A percentile compares a stretch with the other conserved stretches of the same genome.
These are phyloP conservation scores for Leucophenga maculata DNA, from an alignment of 2,888 invertebrate genomes.

Conservation along the genomic window DNA sequence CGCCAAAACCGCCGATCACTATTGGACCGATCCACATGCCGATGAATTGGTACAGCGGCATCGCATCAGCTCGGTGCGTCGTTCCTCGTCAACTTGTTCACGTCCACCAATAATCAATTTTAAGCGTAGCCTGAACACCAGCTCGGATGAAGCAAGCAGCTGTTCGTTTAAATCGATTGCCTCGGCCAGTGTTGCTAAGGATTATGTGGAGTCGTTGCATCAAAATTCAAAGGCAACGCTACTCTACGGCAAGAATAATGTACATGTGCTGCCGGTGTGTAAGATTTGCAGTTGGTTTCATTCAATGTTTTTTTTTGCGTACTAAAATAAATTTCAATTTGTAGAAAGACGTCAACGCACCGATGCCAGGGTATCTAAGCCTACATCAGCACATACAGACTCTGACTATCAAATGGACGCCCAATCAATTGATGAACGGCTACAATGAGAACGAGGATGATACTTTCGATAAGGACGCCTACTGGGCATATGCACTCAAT, in stretches of 20 bases:
- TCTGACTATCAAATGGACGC: constrained; percentile 95
- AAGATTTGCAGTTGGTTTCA: constrained; percentile 13
- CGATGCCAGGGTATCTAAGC: constrained; percentile 92
- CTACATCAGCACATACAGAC: constrained; percentile 89
- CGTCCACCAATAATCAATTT: constrained; percentile 82
- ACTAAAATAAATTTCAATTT: background rate
- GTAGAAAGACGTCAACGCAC: constrained; percentile 84
- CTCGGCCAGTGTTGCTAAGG: constrained; percentile 79
- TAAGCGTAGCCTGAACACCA: constrained; percentile 81
- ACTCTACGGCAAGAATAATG: constrained; percentile 95
- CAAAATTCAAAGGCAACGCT: constrained; percentile 93
- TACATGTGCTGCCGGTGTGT: constrained; percentile 87
- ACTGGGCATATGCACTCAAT: constrained; percentile 94
- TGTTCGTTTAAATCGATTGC: constrained; percentile 68
- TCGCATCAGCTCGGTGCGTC: constrained; percentile 86
- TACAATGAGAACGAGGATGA: constrained; percentile 80
- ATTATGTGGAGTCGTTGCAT: constrained; percentile 95
- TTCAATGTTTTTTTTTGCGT: constrained; percentile 2
- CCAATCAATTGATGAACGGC: constrained; percentile 96
- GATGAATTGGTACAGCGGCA: constrained; percentile 84
- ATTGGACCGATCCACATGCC: constrained; percentile 95
- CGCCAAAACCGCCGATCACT: constrained; percentile 90
- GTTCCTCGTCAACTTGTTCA: constrained; percentile 82
- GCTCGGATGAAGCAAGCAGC: constrained; percentile 80
- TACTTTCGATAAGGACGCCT: constrained; percentile 81